A percentile compares a stretch with the other conserved stretches of the same genome.
phyloP scores from a whole-genome alignment of 2,888 invertebrate genomes.

The Leptogaster cylindrica region DNA sequence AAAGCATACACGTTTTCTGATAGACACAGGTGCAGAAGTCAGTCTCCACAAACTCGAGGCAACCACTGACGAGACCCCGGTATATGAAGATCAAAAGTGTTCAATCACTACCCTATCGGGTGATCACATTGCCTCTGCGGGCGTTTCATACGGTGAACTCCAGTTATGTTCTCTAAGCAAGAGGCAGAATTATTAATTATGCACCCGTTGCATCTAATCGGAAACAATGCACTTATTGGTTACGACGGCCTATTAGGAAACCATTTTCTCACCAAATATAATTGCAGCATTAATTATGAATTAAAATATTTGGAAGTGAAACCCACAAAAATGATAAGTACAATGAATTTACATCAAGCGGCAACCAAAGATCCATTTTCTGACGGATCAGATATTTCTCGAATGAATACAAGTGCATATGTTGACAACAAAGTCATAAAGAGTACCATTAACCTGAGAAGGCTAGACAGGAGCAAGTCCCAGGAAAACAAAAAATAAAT shows the following conservation, averaged over 20 bases:
- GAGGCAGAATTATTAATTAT: not conserved
- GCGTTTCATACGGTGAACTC: not conserved
- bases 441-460: no score
- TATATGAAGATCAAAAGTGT: not conserved
- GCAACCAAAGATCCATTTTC: no score
- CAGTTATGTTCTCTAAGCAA: not conserved
- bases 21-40: conserved; percentile 9
- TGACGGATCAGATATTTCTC: no score
- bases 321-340: not conserved
- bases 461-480: no score
- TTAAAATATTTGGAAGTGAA: not conserved
- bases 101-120: not conserved
- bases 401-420: no score
- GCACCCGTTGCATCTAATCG: not conserved
- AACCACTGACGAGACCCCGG: not conserved
- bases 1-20: not conserved
- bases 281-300: not conserved
- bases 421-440: no score
- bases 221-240: not conserved
- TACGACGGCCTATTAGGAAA: not conserved
- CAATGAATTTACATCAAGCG: no score
- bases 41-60: not conserved
- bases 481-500: no score
- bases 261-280: not conserved
- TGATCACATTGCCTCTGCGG: not conserved